Conservation (phyloP, 2,888 invertebrate genomes). For the Pocota personata region DNA sequence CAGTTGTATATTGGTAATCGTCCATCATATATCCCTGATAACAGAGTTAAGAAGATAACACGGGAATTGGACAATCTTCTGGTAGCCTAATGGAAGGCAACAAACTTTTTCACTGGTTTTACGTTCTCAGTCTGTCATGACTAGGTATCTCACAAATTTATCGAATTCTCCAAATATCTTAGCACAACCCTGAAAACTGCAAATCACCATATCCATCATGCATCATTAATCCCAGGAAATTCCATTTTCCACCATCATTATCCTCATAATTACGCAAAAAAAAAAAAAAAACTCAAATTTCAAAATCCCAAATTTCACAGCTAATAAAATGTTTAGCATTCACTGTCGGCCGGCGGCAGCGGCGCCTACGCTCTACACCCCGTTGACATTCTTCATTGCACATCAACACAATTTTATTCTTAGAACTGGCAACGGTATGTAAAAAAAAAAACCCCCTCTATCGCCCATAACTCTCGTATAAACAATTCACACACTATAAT, state of each 20-base stretch:
- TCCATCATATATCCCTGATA: too few species aligned
- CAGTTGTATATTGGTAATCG: too few species aligned
- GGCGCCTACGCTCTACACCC: conserved; percentile 72
- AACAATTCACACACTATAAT: conserved; percentile 72
- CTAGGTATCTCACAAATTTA: too few species aligned
- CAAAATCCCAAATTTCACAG: conserved; percentile 43
- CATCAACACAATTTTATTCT: conserved; percentile 61
- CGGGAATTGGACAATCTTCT: too few species aligned
- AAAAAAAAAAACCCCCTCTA: not conserved
- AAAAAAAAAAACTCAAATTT: not conserved
- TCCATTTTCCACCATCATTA: not conserved
- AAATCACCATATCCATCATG: not conserved
- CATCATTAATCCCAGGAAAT: not conserved
- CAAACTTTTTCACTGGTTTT: too few species aligned
- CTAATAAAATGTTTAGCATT: conserved; percentile 72
- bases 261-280: conserved; percentile 11
- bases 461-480: conserved; percentile 52
- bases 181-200: not conserved
- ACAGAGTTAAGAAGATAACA: too few species aligned
- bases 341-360: conserved; percentile 52
- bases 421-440: conserved; percentile 37
- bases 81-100: too few species aligned
- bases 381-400: conserved; percentile 72
- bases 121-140: too few species aligned
- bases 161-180: not conserved